Conservation (phyloP, 2,888 invertebrate species). For the Podotricha telesiphe region DNA sequence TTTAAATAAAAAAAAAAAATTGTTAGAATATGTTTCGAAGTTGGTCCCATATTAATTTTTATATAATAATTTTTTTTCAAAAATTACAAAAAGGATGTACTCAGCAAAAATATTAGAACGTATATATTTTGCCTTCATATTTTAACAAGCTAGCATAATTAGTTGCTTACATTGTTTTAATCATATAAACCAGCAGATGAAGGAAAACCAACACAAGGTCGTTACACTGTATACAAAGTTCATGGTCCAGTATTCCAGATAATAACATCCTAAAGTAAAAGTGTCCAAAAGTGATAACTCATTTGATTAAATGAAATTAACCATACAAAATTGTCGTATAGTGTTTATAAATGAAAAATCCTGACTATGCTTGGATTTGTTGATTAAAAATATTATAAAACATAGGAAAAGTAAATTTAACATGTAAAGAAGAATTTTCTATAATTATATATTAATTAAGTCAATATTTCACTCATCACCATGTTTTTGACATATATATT, state of each 20-base stretch:
- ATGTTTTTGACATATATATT: too few species aligned
- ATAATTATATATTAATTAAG: too few species aligned
- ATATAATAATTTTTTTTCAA: too few species aligned
- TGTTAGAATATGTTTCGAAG: too few species aligned
- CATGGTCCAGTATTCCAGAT: background rate
- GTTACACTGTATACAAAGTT: background rate
- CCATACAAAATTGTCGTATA: background rate
- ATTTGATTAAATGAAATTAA: background rate
- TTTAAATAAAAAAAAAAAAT: too few species aligned
- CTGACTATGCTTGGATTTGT: background rate
- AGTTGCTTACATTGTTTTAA: background rate
- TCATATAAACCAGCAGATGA: background rate
- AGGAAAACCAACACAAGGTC: background rate
- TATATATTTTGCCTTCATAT: too few species aligned
- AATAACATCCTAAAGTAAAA: background rate
- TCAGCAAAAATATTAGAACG: too few species aligned
- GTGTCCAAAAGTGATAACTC: conserved; percentile 5
- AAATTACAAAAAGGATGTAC: too few species aligned
- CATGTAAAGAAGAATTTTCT: too few species aligned
- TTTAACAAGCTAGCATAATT: background rate
- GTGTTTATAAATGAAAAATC: background rate
- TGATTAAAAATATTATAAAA: background rate
- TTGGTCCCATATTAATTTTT: too few species aligned
- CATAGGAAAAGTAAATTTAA: too few species aligned
- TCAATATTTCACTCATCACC: too few species aligned